Conservation (phyloP, 1,140 invertebrate genomes). For the Hermetia illucens region DNA sequence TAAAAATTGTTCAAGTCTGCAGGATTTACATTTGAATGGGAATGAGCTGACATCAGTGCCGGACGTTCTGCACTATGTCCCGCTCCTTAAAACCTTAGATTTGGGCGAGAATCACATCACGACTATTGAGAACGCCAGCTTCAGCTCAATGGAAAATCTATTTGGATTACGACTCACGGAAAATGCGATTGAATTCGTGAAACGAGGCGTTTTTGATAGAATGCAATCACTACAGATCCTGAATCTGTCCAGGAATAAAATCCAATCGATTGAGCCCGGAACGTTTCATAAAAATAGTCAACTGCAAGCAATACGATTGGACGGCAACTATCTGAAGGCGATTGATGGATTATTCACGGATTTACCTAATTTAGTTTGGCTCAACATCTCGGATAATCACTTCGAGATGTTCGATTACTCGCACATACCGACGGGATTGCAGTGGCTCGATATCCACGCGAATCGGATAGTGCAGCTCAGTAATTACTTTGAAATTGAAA, state of each 20-base stretch:
- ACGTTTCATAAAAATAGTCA: conserved; percentile 72
- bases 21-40: conserved; percentile 78
- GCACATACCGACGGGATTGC: conserved; percentile 72
- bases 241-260: conserved; percentile 76
- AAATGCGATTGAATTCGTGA: conserved; percentile 76
- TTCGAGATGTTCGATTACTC: conserved; percentile 83
- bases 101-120: conserved; percentile 79
- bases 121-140: conserved; percentile 66
- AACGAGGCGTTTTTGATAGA: conserved; percentile 68
- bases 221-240: conserved; percentile 73
- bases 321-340: conserved; percentile 75
- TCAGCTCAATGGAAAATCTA: conserved; percentile 57
- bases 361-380: conserved; percentile 73
- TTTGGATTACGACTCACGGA: conserved; percentile 73
- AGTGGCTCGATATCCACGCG: conserved; percentile 80
- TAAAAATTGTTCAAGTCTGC: conserved; percentile 66
- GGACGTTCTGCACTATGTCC: conserved; percentile 64
- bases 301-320: conserved; percentile 71
- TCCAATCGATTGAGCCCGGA: conserved; percentile 70
- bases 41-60: conserved; percentile 75
- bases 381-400: conserved; percentile 84
- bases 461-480: conserved; percentile 77
- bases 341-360: conserved; percentile 74
- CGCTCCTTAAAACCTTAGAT: conserved; percentile 70
- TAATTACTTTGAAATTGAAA: conserved; percentile 82